Evolutionary conservation across 2,888 invertebrate genomes (phyloP).

Genomic region (Digitonthophagus gazella): DNA sequence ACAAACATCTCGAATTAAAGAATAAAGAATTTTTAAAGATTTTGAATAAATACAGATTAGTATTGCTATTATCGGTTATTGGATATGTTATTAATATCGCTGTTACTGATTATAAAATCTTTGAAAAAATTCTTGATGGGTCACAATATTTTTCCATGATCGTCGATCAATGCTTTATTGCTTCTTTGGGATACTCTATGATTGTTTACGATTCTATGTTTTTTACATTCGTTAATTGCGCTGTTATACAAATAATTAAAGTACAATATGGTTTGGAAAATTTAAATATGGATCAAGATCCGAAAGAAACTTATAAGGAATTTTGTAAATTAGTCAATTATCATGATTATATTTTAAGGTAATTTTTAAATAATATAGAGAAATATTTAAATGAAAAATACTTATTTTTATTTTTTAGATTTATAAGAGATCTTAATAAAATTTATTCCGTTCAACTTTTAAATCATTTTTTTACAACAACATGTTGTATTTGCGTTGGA

Average conservation of each 20-base stretch:
- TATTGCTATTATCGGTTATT: background rate
- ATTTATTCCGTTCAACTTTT: background rate
- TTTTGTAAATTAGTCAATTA: background rate
- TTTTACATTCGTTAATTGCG: conserved; percentile 4
- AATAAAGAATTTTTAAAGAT: conserved; percentile 1
- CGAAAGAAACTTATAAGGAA: background rate
- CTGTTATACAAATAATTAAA: background rate
- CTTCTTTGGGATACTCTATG: background rate
- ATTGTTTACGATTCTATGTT: conserved; percentile 2
- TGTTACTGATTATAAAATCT: background rate
- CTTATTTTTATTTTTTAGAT: conserved; percentile 3
- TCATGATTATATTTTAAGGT: conserved; percentile 4
- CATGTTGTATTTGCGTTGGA: conserved; percentile 1
- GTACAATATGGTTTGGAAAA: conserved; percentile 1
- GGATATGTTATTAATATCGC: background rate
- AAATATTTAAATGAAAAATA: background rate
- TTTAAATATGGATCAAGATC: background rate
- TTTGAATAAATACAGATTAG: background rate
- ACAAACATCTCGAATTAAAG: background rate
- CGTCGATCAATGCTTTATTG: background rate
- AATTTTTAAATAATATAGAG: background rate
- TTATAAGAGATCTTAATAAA: background rate
- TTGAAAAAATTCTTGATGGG: background rate
- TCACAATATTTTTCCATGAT: background rate
- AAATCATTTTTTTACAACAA: conserved; percentile 7